These are phyloP conservation scores for Tipula confusa DNA, from an alignment of 2,888 invertebrate species.

Conservation along the genomic window DNA sequence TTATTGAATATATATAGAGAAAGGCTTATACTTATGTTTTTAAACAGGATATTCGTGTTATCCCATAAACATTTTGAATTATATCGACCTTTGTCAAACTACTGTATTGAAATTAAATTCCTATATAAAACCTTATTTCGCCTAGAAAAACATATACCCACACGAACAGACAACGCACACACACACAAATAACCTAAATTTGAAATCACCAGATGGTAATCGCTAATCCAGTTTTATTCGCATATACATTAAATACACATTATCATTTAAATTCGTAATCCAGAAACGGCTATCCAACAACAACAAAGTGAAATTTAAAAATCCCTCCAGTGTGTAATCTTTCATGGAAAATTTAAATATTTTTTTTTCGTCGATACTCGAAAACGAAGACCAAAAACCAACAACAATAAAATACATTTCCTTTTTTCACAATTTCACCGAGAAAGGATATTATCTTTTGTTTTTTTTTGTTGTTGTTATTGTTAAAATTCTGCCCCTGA, in stretches of 20 bases:
- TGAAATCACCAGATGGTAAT: neutral
- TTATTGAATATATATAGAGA: neutral
- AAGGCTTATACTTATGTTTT: neutral
- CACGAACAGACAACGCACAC: neutral
- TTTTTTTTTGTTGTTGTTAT: too few species aligned
- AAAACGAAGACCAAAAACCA: too few species aligned
- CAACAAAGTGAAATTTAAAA: neutral
- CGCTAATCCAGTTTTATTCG: neutral
- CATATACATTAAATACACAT: neutral
- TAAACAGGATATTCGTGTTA: neutral
- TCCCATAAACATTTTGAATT: neutral
- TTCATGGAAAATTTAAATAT: neutral
- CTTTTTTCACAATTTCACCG: neutral
- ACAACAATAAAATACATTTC: neutral
- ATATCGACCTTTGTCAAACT: neutral
- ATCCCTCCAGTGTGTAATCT: conserved; percentile 20
- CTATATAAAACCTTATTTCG: neutral
- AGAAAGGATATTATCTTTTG: neutral
- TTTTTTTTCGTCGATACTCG: neutral
- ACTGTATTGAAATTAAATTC: neutral
- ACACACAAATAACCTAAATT: neutral
- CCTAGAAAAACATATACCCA: neutral
- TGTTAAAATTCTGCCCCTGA: neutral
- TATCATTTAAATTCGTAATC: neutral
- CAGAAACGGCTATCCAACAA: neutral